A percentile compares a stretch with the other conserved stretches of the same genome.
phyloP scores from a whole-genome alignment of 2,113 vertebrate genomes.

The Scortum barcoo region DNA sequence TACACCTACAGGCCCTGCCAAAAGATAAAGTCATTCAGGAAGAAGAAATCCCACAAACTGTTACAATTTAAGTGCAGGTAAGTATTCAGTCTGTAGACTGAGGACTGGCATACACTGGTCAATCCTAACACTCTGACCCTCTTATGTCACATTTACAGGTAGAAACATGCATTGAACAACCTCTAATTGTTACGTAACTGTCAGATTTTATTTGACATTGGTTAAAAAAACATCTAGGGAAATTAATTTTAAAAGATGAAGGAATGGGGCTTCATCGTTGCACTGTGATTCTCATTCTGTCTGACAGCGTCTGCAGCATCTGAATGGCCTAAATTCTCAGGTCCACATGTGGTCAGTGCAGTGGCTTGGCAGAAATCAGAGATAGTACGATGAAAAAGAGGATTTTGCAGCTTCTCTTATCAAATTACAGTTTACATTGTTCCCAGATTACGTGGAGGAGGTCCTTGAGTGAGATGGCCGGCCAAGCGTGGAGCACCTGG shows the following conservation, averaged over 20 bases:
- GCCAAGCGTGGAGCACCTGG: conserved; percentile 7
- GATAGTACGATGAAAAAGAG: neutral
- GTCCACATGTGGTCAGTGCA: neutral
- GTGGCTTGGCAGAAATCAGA: neutral
- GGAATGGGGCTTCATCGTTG: neutral
- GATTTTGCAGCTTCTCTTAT: neutral
- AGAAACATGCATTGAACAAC: neutral
- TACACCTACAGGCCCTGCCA: neutral
- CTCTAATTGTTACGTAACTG: fast-evolving
- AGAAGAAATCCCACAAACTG: neutral
- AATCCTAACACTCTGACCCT: neutral
- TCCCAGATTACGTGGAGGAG: too few species aligned
- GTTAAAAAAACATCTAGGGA: neutral
- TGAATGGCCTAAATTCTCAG: neutral
- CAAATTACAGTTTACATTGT: neutral
- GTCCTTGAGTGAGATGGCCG: neutral
- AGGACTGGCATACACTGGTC: neutral
- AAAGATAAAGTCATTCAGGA: neutral
- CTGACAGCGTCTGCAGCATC: conserved; percentile 9
- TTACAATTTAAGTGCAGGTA: neutral
- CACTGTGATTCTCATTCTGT: neutral
- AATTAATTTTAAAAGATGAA: neutral
- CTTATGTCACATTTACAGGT: neutral
- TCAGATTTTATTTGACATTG: neutral
- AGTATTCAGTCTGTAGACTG: neutral